A percentile compares a stretch with the other conserved stretches of the same genome.
These are phyloP conservation scores for Pheosia gnoma DNA, from an alignment of 2,888 invertebrate species.

Conservation along the genomic window DNA sequence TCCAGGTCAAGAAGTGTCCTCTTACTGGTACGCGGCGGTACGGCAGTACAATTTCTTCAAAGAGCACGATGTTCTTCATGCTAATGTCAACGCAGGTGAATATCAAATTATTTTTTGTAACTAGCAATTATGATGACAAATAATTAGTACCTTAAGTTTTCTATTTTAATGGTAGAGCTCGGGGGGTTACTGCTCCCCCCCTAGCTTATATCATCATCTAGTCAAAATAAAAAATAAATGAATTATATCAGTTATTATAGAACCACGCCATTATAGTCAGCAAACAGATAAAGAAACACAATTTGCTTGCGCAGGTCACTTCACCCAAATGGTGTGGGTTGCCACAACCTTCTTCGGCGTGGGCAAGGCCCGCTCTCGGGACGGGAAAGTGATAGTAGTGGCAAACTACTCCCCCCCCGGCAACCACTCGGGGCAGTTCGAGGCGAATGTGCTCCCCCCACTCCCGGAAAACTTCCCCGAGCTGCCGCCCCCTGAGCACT, in stretches of 20 bases:
- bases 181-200: too few relatives aligned
- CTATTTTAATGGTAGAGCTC: too few relatives aligned
- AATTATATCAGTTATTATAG: too few relatives aligned
- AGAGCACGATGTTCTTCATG: constrained; percentile 88
- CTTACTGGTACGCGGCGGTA: constrained; percentile 92
- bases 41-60: constrained; percentile 90
- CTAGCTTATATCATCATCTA: too few relatives aligned
- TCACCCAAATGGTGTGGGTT: constrained; percentile 94
- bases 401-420: constrained; percentile 93
- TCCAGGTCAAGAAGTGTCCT: constrained; percentile 90
- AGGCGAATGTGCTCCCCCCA: constrained; percentile 91
- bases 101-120: not conserved
- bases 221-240: too few relatives aligned
- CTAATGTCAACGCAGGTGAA: constrained; percentile 90
- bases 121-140: too few relatives aligned
- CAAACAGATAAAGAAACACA: too few relatives aligned
- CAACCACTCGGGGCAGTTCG: constrained; percentile 89
- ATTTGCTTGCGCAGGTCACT: constrained; percentile 86
- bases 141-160: too few relatives aligned
- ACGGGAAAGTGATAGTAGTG: constrained; percentile 92
- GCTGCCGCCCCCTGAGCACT: constrained; percentile 66
- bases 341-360: constrained; percentile 90
- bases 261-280: too few relatives aligned
- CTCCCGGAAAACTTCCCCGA: constrained; percentile 85
- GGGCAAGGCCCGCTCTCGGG: constrained; percentile 90